Conservation (phyloP, 2,888 invertebrate genomes). For the Pegoplata infirma region DNA sequence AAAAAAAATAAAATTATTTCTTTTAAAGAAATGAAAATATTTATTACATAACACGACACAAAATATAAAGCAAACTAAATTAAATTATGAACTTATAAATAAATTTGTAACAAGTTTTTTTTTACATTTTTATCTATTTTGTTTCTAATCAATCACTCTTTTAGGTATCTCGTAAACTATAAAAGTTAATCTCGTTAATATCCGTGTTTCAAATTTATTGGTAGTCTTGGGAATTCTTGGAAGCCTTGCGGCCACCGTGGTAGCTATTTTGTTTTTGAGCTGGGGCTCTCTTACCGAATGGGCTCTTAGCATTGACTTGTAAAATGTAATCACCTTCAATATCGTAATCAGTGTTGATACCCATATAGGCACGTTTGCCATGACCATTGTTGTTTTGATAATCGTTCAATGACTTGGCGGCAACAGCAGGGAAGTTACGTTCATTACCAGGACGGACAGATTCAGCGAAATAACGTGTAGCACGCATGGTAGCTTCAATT, state of each 20-base stretch:
- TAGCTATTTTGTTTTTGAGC: slow-evolving; percentile 69
- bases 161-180: background rate
- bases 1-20: background rate
- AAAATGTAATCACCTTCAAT: slow-evolving; percentile 74
- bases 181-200: background rate
- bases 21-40: slow-evolving; percentile 43
- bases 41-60: slow-evolving; percentile 35
- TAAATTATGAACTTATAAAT: background rate
- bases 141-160: background rate
- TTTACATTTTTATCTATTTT: no score
- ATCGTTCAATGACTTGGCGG: slow-evolving; percentile 72
- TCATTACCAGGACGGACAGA: slow-evolving; percentile 74
- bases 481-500: slow-evolving; percentile 73
- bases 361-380: slow-evolving; percentile 75
- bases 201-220: slow-evolving; percentile 13
- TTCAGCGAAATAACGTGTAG: slow-evolving; percentile 75
- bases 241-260: slow-evolving; percentile 65
- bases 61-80: no score
- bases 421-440: slow-evolving; percentile 74
- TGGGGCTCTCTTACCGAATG: slow-evolving; percentile 73
- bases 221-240: background rate
- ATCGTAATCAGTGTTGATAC: slow-evolving; percentile 69
- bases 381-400: slow-evolving; percentile 73
- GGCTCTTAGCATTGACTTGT: slow-evolving; percentile 73
- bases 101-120: background rate